These are phyloP conservation scores for Electrophaes corylata DNA, from an alignment of 2,888 invertebrate genomes.

Conservation along the genomic window DNA sequence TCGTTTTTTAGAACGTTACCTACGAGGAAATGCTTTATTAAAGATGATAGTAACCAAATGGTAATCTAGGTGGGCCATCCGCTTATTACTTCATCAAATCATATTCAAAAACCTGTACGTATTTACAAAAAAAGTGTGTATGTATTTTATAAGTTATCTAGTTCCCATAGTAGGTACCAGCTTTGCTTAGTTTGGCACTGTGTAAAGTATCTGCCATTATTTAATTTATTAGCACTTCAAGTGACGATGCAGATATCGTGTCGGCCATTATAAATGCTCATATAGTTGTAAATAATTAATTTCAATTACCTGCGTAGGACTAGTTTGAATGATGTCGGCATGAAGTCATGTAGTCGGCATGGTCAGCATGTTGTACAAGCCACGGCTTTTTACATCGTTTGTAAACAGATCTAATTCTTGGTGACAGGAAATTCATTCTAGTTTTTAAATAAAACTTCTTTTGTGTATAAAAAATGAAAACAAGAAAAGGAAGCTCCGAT, in stretches of 20 bases:
- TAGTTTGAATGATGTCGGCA: conserved; percentile 12
- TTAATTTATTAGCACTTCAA: not conserved
- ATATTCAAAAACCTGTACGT: too few relatives aligned
- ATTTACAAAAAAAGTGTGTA: too few relatives aligned
- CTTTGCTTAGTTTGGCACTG: too few relatives aligned
- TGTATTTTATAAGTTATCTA: too few relatives aligned
- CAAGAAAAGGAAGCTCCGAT: too few relatives aligned
- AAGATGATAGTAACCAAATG: too few relatives aligned
- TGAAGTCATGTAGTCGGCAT: conserved; percentile 1
- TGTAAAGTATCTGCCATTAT: too few relatives aligned
- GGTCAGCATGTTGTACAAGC: conserved; percentile 28
- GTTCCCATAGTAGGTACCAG: too few relatives aligned
- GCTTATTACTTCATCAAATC: too few relatives aligned
- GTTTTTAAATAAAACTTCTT: conserved; percentile 30
- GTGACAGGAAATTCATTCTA: conserved; percentile 30
- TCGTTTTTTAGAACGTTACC: too few relatives aligned
- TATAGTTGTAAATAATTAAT: conserved; percentile 10
- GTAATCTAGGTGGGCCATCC: too few relatives aligned
- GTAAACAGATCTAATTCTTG: conserved; percentile 32
- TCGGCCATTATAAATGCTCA: not conserved
- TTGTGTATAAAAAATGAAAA: conserved; percentile 20
- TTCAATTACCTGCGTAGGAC: conserved; percentile 12
- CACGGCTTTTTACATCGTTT: conserved; percentile 25
- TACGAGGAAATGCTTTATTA: too few relatives aligned
- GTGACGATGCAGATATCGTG: not conserved